A percentile compares a stretch with the other conserved stretches of the same genome.
Evolutionary conservation across 2,888 invertebrate genomes (phyloP).

Genomic region (Chrysolina oricalcia): DNA sequence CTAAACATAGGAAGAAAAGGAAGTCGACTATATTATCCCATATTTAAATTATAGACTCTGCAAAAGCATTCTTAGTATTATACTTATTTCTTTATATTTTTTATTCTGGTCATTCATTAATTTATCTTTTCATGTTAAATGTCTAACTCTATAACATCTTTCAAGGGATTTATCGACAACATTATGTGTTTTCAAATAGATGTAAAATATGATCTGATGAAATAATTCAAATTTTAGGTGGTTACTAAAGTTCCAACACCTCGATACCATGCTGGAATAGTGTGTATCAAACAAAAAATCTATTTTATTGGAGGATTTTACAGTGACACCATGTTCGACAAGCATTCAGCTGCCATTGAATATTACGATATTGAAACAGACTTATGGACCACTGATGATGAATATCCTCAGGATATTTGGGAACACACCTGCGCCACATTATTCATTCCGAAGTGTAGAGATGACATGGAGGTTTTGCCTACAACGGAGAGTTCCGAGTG

Average conservation of each 20-base stretch:
- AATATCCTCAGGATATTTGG: constrained; percentile 81
- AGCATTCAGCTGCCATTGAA: constrained; percentile 79
- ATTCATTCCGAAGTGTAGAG: constrained; percentile 76
- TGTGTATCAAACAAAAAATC: constrained; percentile 76
- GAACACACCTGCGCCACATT: constrained; percentile 81
- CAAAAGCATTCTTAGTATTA: background rate
- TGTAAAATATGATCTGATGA: background rate
- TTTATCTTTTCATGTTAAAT: too few species aligned
- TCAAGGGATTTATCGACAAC: too few species aligned
- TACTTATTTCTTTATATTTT: background rate
- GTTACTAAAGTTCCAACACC: constrained; percentile 79
- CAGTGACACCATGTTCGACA: constrained; percentile 79
- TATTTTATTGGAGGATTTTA: constrained; percentile 82
- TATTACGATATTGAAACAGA: constrained; percentile 78
- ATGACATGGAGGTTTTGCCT: constrained; percentile 63
- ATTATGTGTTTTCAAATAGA: background rate
- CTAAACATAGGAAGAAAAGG: too few species aligned
- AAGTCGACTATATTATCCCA: too few species aligned
- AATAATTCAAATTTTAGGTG: constrained; percentile 59
- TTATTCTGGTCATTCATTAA: too few species aligned
- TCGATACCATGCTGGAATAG: constrained; percentile 80
- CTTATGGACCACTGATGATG: constrained; percentile 77
- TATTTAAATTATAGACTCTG: too few species aligned
- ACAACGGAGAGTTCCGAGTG: constrained; percentile 45
- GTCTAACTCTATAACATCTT: too few species aligned